Evolutionary conservation across 2,888 invertebrate genomes (phyloP), one percentile per base, ranked within the genome.

Genomic region (Drosophila emarginata): DNA sequence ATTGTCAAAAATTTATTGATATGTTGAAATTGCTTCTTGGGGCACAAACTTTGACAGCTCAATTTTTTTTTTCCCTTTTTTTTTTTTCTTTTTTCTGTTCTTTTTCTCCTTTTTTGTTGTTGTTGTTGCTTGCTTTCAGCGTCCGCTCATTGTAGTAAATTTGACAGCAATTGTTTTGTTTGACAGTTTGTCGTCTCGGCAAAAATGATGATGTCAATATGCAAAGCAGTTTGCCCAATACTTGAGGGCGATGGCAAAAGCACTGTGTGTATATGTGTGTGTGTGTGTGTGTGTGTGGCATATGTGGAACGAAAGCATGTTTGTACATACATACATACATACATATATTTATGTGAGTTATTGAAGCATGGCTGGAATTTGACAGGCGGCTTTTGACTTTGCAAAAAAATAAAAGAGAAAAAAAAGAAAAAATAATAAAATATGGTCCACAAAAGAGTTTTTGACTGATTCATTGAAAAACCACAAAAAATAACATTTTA

Each of bases 121-220:
- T 14, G 9, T 15, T 39, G 40, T 6, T 40, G 36, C 4, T 32
- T 32, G 18, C 9, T 36, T 52, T 21, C 36, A 37, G 37, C 26
- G 36, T 62, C 5, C 21, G 62, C 73, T 69, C 80, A 74, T 83
- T 83, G 87, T 86, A 72, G 78, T 79, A 84, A 85, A 85, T 86
- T 85, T 85, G 84, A 85, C 84, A 87, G 87, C 84, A 84, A 85
- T 85, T 85, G 87, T 87, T 85, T 82, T 82, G 86, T 83, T 83
- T 83, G 82, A 83, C 82, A 83, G 85, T 85, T 85, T 83, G 80
- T 85, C 86, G 85, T 85, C 78, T 78, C 73, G 63, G 67, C 70
- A 59, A 81, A 80, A 79, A 83, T 83, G 81, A 84, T 84, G 87
- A 81, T 85, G 87, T 84, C 84, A 85, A 85, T 85, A 85, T 85